Evolutionary conservation across 1,140 invertebrate species (phyloP).

Genomic region (Pogonomyrmex barbatus): DNA sequence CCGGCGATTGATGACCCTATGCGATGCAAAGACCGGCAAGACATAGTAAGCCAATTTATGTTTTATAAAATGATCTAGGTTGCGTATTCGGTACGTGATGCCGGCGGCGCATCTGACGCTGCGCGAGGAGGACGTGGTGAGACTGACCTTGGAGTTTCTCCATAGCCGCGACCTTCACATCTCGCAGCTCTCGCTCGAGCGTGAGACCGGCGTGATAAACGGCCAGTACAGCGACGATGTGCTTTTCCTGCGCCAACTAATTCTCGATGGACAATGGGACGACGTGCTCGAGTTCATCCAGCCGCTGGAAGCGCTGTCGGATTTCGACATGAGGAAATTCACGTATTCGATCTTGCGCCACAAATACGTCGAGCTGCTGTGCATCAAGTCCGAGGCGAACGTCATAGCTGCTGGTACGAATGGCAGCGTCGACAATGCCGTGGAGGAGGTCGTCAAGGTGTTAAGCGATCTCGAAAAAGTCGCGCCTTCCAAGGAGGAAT

Average conservation of each 20-base stretch:
- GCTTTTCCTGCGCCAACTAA: constrained; percentile 96
- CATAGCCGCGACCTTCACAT: constrained; percentile 96
- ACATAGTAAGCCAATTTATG: constrained; percentile 49
- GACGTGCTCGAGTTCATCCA: constrained; percentile 98
- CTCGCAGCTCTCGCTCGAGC: constrained; percentile 95
- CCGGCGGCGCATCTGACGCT: constrained; percentile 93
- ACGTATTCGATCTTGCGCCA: constrained; percentile 95
- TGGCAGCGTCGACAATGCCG: constrained; percentile 94
- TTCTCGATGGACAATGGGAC: constrained; percentile 99
- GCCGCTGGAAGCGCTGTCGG: constrained; percentile 93
- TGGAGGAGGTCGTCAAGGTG: constrained; percentile 97
- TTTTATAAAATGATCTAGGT: constrained; percentile 82
- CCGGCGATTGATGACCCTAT: neutral
- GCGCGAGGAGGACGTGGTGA: constrained; percentile 96
- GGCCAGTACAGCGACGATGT: constrained; percentile 96
- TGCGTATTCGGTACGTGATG: constrained; percentile 90
- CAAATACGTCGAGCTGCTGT: constrained; percentile 97
- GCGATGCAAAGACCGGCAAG: neutral
- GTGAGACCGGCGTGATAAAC: constrained; percentile 98
- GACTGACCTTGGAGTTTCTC: constrained; percentile 96
- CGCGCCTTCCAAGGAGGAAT: constrained; percentile 96
- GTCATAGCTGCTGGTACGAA: constrained; percentile 86
- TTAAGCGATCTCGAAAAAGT: constrained; percentile 95
- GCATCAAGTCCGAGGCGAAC: constrained; percentile 96
- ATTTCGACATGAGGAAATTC: constrained; percentile 93